Evolutionary conservation across 2,113 vertebrate genomes (phyloP).

Genomic region (Leucopternis melanops): DNA sequence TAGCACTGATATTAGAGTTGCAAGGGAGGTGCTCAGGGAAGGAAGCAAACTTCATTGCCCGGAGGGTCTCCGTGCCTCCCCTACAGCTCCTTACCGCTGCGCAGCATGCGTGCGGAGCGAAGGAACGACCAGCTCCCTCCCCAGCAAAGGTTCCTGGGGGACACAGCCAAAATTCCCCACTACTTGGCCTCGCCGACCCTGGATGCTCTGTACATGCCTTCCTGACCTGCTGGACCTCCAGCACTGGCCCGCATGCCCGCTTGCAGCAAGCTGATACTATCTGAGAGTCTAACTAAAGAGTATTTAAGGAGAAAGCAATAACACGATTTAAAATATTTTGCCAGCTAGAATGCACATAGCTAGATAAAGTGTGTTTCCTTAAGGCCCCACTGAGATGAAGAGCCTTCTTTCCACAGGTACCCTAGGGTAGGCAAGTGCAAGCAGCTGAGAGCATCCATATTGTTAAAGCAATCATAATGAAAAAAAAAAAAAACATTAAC

Average conservation of each 20-base stretch:
- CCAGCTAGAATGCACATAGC: not conserved
- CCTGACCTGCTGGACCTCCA: not conserved
- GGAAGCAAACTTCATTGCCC: not conserved
- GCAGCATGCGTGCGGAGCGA: not conserved
- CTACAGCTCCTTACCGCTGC: not conserved
- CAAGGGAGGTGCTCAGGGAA: not conserved
- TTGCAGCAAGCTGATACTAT: not conserved
- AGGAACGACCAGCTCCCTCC: not conserved
- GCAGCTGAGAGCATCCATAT: not conserved
- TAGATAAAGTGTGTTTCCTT: not conserved
- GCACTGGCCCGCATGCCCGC: fast-evolving
- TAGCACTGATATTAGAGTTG: not conserved
- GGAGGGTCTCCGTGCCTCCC: fast-evolving
- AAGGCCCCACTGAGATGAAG: not conserved
- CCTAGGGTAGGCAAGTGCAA: not conserved
- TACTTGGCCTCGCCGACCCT: not conserved
- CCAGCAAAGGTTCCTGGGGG: not conserved
- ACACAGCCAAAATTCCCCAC: not conserved
- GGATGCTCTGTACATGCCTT: not conserved
- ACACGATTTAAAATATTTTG: not conserved
- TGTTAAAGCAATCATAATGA: not conserved
- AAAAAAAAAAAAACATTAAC: not conserved
- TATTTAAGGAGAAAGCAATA: not conserved
- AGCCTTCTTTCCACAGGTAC: not conserved
- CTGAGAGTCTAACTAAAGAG: not conserved